A percentile compares a stretch with the other conserved stretches of the same genome.
Conservation (phyloP, 1,140 invertebrate genomes). For the Euborellia annulipes region DNA sequence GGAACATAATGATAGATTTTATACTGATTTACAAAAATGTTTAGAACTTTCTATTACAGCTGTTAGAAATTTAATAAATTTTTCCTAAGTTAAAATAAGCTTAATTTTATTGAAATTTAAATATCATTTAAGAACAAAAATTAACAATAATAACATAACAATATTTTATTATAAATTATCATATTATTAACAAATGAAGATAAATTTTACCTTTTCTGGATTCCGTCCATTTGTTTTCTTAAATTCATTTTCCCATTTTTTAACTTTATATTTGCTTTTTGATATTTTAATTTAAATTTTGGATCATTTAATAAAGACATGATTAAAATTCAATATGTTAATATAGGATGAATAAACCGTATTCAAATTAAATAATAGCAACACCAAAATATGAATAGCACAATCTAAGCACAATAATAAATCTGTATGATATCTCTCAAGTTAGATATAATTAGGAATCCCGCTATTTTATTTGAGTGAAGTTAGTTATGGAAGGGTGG, state of each 20-base stretch:
- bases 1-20: too few relatives aligned
- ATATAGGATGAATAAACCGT: too few relatives aligned
- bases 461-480: too few relatives aligned
- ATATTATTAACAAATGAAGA: background rate
- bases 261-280: constrained; percentile 55
- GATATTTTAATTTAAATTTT: constrained; percentile 22
- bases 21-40: too few relatives aligned
- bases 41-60: background rate
- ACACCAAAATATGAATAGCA: too few relatives aligned
- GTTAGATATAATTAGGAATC: too few relatives aligned
- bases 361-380: too few relatives aligned
- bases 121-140: constrained; percentile 7
- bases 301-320: constrained; percentile 11
- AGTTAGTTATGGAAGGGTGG: too few relatives aligned
- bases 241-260: constrained; percentile 63
- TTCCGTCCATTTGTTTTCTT: constrained; percentile 45
- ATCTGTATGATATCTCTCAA: too few relatives aligned
- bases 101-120: constrained; percentile 9
- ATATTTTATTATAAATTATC: constrained; percentile 2
- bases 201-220: constrained; percentile 47
- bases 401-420: too few relatives aligned
- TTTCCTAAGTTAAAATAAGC: constrained; percentile 8
- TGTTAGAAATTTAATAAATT: constrained; percentile 10
- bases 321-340: too few relatives aligned
- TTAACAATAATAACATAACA: background rate